A percentile compares a stretch with the other conserved stretches of the same genome.
Conservation (phyloP, 2,797 vertebrate species). For the Brachyalestes nurse region DNA sequence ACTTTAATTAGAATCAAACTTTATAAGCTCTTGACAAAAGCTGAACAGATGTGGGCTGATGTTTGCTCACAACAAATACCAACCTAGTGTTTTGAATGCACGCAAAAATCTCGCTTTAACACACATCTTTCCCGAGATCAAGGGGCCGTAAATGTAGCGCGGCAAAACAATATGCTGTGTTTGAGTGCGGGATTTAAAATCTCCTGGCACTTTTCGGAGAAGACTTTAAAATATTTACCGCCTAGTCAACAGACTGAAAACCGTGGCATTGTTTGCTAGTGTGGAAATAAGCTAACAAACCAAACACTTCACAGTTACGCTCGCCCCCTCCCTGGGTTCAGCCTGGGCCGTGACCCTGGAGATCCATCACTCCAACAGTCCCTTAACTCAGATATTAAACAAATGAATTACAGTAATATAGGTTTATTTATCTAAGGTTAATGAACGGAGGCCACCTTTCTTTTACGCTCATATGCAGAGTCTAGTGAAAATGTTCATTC, state of each 20-base stretch:
- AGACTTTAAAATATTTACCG: constrained; percentile 16
- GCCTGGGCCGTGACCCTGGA: not conserved
- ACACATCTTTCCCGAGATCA: not conserved
- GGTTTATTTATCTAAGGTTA: not conserved
- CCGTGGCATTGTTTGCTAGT: not conserved
- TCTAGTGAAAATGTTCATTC: too few species aligned
- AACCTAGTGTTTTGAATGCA: not conserved
- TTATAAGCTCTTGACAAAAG: not conserved
- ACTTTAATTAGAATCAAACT: constrained; percentile 9
- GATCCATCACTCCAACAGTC: not conserved
- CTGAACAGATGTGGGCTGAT: not conserved
- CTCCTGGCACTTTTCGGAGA: constrained; percentile 7
- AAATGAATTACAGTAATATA: not conserved
- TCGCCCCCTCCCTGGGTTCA: not conserved
- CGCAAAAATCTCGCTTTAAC: not conserved
- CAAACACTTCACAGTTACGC: not conserved
- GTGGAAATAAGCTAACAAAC: constrained; percentile 14
- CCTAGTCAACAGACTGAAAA: not conserved
- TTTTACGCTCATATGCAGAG: too few species aligned
- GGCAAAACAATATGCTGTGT: not conserved
- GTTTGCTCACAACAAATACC: constrained; percentile 15
- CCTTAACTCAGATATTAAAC: not conserved
- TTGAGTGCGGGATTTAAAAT: not conserved
- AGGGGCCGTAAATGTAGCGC: not conserved
- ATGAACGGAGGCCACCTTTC: too few species aligned